Base-by-base conservation (phyloP, 2,113 vertebrate genomes). In the Ptyas mucosa region DNA sequence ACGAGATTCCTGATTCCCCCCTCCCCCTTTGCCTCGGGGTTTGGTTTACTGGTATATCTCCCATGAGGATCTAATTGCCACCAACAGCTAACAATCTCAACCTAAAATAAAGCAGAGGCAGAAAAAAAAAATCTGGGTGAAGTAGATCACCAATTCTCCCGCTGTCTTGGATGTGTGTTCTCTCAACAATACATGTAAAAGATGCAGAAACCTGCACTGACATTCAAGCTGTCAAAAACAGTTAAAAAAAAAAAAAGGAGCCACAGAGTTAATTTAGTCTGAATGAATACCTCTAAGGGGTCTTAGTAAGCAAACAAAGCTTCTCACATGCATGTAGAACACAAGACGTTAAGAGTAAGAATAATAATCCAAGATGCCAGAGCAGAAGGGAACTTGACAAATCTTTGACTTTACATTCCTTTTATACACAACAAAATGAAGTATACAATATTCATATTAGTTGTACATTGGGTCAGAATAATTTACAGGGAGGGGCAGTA, bases 211-310 rank as follows among this genome's bases (percentile, higher is more conserved):
- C 97, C 86, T 91, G 96, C 95, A 94, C 94, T 95, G 98, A 98
- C 97, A 97, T 98, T 98, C 97, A 97, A 97, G 97, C 96, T 97
- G 98, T 98, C 98, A 97, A 97, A 91, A 97, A 93, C 96, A 95
- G 96, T 96, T n/a, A 92, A n/a, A 58, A 3, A 20, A 55, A 53
- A 53, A 55, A 23, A 94, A 95, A 97, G 95, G 94, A 96, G 95
- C 46, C 90, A 94, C 69, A 92, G 87, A 61, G 93, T 92, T 85
- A 93, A 90, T 95, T 93, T 92, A 93, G 94, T 96, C 94, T 95
- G 92, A 95, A 96, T 96, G 87, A 96, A 96, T 90, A 81, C 89
- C 94, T 93, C 93, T 93, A 94, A 92, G 92, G 94, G 96, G 94
- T 93, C 96, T 95, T 94, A 97, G 95, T 49, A 96, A 94, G 97